Percentiles rank a stretch among this genome's conserved stretches.
phyloP scores from a whole-genome alignment of 2,888 invertebrate species.

The Mythimna pallens region DNA sequence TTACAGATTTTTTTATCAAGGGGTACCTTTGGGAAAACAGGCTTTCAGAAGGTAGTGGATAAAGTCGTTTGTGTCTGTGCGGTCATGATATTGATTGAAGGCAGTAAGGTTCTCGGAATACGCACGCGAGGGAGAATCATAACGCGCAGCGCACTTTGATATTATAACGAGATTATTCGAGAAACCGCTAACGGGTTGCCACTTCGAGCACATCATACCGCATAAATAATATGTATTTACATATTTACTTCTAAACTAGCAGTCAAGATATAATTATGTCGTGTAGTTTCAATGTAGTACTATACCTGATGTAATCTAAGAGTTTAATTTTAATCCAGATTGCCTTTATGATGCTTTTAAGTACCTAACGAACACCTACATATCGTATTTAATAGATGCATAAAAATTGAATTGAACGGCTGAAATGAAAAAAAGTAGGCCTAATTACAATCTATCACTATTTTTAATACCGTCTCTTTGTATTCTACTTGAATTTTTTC shows the following conservation, averaged over 20 bases:
- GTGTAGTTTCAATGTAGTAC: constrained; percentile 12
- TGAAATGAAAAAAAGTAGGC: not conserved
- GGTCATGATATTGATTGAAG: constrained; percentile 84
- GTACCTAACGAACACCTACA: not conserved
- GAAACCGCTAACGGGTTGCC: constrained; percentile 74
- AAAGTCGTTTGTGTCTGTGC: constrained; percentile 82
- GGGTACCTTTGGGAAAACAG: constrained; percentile 75
- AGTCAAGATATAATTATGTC: constrained; percentile 10
- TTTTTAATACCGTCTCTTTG: constrained; percentile 1
- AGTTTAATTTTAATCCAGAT: not conserved
- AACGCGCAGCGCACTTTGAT: constrained; percentile 82
- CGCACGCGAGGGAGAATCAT: constrained; percentile 85
- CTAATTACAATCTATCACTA: not conserved
- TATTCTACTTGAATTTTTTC: constrained; percentile 6
- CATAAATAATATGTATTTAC: constrained; percentile 64
- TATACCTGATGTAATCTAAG: not conserved
- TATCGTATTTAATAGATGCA: not conserved
- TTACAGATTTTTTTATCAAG: constrained; percentile 78
- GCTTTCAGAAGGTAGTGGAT: constrained; percentile 79
- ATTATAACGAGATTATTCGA: constrained; percentile 82
- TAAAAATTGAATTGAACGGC: not conserved
- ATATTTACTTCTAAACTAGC: constrained; percentile 37
- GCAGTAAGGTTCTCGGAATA: constrained; percentile 82
- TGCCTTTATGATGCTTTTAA: not conserved
- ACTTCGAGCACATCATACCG: constrained; percentile 63